Conservation (phyloP, 2,888 invertebrate species). For the Periphyllus acericola region DNA sequence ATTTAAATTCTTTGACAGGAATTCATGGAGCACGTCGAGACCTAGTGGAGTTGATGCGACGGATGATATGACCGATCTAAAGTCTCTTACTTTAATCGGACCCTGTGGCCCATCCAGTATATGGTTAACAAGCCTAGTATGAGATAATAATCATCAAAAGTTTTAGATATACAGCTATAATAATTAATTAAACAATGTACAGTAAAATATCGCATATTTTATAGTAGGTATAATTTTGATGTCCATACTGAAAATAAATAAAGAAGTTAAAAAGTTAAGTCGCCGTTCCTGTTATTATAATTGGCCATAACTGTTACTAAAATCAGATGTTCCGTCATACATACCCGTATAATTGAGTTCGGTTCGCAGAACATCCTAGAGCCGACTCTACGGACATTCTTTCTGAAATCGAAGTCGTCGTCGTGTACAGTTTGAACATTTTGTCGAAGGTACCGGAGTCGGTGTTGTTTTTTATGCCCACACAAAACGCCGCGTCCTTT, state of each 20-base stretch:
- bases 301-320: neutral
- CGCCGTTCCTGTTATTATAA: too few species aligned
- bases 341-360: slow-evolving; percentile 28
- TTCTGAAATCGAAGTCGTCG: slow-evolving; percentile 36
- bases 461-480: slow-evolving; percentile 36
- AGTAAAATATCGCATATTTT: too few species aligned
- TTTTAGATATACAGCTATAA: too few species aligned
- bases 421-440: slow-evolving; percentile 44
- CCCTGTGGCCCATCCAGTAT: slow-evolving; percentile 29
- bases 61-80: neutral
- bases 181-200: too few species aligned
- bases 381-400: slow-evolving; percentile 12
- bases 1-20: slow-evolving; percentile 5
- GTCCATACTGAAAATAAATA: too few species aligned
- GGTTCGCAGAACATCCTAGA: slow-evolving; percentile 52
- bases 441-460: neutral
- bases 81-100: neutral
- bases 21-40: slow-evolving; percentile 29
- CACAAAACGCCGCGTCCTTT: slow-evolving; percentile 62
- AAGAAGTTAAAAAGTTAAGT: too few species aligned
- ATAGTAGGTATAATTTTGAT: too few species aligned
- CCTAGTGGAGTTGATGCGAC: slow-evolving; percentile 13
- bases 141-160: neutral
- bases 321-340: too few species aligned
- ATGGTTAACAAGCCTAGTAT: slow-evolving; percentile 20